Evolutionary conservation across 2,113 vertebrate species (phyloP).

Genomic region (Boleophthalmus pectinirostris): DNA sequence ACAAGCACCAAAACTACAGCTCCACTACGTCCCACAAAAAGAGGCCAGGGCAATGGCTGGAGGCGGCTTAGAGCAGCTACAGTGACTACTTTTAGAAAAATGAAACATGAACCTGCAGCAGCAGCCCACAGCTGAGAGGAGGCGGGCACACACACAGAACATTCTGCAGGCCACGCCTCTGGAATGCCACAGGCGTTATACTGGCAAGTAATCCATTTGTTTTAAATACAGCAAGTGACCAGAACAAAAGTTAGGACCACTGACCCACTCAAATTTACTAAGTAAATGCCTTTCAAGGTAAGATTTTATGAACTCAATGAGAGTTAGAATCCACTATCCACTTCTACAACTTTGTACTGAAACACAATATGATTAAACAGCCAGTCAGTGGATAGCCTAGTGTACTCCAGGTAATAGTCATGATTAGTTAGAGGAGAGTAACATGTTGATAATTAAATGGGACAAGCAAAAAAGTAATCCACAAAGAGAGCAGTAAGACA

Average conservation of each 20-base stretch:
- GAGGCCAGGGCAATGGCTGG: not conserved
- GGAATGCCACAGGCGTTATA: not conserved
- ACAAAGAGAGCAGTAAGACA: not conserved
- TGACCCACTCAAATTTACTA: not conserved
- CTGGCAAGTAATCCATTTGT: not conserved
- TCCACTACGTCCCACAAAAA: not conserved
- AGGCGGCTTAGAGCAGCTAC: not conserved
- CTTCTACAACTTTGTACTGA: too few relatives aligned
- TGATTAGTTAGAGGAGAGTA: not conserved
- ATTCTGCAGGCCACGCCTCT: not conserved
- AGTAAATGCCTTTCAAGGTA: not conserved
- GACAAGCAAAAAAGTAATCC: not conserved
- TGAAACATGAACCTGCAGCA: constrained; percentile 47
- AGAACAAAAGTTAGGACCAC: too few relatives aligned
- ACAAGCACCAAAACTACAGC: not conserved
- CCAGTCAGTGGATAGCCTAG: not conserved
- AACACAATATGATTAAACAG: too few relatives aligned
- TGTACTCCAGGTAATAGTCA: not conserved
- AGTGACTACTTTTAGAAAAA: constrained; percentile 43
- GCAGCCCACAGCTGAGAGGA: constrained; percentile 9
- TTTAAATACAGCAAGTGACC: not conserved
- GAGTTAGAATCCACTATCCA: not conserved
- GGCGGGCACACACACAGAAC: not conserved
- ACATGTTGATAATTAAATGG: not conserved
- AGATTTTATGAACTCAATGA: not conserved